Evolutionary conservation across 2,888 invertebrate species (phyloP), one percentile per base, ranked within the genome.

Genomic region (Sphinx pinastri): DNA sequence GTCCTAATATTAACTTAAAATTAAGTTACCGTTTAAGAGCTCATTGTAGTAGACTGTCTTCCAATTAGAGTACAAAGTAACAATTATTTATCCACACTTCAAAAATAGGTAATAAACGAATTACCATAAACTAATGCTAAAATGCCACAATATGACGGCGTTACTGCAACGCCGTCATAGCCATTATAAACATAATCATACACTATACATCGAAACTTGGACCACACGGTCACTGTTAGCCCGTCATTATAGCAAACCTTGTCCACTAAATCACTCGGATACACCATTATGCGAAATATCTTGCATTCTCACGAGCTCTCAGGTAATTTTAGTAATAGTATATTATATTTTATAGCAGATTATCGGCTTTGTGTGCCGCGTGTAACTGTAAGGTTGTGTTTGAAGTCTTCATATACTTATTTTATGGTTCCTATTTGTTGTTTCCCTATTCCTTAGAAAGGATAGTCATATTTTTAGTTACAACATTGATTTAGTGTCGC

Each of bases 261-360:
- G 76, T 72, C 68, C 67, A 70, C 72, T 78, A 78, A 74, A 78
- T 78, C 78, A 77, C 60, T n/a, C 49, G 45, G 71, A 66, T 67
- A 73, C 69, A 71, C 68, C 66, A 70, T 68, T 71, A 63, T 71
- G 38, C 68, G 63, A 68, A 68, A 71, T 71, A 57, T 68, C 67
- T 55, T 60, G 69, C n/a, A 68, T 55, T 67, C 60, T 69, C 63
- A 49, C 49, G 1, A n/a, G 63, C 60, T 60, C 60, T 60, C 60
- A 60, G 47, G 60, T 63, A 63, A 49, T 60, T 60, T 47, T 63
- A 49, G 63, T 49, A 49, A 63, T 63, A 16, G 19, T 63, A 47
- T 63, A 63, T 63, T 63, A 63, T 63, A 63, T 63, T 63, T 60
- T 60, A 60, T 49, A 63, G 47, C 31, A 38, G 31, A 58, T 58